phyloP scores from a whole-genome alignment of 2,888 invertebrate genomes.

The Sylvicola fuscatus region DNA sequence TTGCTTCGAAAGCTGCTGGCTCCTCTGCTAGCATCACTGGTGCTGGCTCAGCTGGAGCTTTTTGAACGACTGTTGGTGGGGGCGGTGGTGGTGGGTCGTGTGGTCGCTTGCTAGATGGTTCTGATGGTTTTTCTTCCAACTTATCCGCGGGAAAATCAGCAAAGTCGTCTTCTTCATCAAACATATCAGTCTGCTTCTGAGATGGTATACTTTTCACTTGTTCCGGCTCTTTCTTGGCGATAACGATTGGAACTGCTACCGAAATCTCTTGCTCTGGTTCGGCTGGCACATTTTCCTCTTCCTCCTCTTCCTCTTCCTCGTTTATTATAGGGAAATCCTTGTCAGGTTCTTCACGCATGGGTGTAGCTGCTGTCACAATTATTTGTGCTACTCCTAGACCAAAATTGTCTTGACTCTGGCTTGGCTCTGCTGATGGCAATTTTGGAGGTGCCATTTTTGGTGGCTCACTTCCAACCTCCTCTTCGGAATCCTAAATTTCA shows the following conservation, averaged over 20 bases:
- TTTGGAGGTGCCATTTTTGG: background rate
- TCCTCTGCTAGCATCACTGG: slow-evolving; percentile 7
- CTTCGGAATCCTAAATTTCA: background rate
- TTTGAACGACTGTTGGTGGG: background rate
- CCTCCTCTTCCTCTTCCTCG: slow-evolving; percentile 16
- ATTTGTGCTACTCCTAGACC: slow-evolving; percentile 74
- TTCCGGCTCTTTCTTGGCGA: background rate
- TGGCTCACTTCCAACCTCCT: too few relatives aligned
- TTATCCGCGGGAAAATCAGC: background rate
- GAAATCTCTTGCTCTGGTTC: background rate
- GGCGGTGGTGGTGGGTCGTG: slow-evolving; percentile 1
- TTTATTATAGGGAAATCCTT: slow-evolving; percentile 46
- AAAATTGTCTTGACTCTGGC: slow-evolving; percentile 26
- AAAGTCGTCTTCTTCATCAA: background rate
- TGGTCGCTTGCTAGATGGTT: background rate
- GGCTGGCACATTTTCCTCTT: slow-evolving; percentile 8
- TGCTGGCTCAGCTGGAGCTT: slow-evolving; percentile 16
- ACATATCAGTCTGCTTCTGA: background rate
- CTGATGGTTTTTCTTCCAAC: background rate
- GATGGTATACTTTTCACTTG: too few relatives aligned
- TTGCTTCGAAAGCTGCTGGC: slow-evolving; percentile 7
- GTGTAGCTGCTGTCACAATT: slow-evolving; percentile 84
- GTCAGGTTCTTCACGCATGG: slow-evolving; percentile 73
- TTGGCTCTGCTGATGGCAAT: background rate
- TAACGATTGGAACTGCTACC: background rate